Percentiles rank a stretch among this genome's conserved stretches.
phyloP scores from a whole-genome alignment of 2,797 vertebrate species.

The Chaenodraco wilsoni region DNA sequence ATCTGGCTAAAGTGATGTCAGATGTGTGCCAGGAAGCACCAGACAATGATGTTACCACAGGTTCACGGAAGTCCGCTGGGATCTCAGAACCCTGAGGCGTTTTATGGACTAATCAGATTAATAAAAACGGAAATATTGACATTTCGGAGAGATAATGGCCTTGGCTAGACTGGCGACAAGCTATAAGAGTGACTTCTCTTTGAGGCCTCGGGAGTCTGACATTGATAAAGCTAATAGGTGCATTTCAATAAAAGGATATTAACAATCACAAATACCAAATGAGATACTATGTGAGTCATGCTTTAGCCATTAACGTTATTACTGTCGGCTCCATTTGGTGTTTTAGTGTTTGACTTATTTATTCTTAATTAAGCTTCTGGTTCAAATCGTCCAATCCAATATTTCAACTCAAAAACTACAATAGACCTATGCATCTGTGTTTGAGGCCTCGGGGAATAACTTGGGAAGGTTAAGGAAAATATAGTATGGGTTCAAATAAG shows the following conservation, averaged over 20 bases:
- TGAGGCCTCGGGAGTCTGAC: constrained; percentile 53
- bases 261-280: constrained; percentile 37
- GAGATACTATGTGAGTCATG: constrained; percentile 34
- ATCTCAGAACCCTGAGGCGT: constrained; percentile 68
- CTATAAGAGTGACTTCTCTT: constrained; percentile 50
- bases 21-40: constrained; percentile 77
- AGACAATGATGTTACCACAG: constrained; percentile 79
- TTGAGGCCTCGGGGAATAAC: background rate
- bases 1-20: constrained; percentile 80
- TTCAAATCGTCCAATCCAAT: constrained; percentile 7
- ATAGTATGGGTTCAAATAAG: no score
- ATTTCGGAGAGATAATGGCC: constrained; percentile 80
- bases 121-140: constrained; percentile 77
- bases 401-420: background rate
- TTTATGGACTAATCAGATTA: constrained; percentile 84
- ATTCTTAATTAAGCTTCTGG: constrained; percentile 6
- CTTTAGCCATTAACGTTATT: background rate
- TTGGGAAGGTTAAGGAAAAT: no score
- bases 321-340: background rate
- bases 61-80: constrained; percentile 79
- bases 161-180: constrained; percentile 66
- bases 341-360: constrained; percentile 9
- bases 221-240: constrained; percentile 54
- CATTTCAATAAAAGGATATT: constrained; percentile 61
- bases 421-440: background rate